A percentile compares a stretch with the other conserved stretches of the same genome.
Conservation (phyloP, 2,888 invertebrate genomes). For the Germaria angustata region DNA sequence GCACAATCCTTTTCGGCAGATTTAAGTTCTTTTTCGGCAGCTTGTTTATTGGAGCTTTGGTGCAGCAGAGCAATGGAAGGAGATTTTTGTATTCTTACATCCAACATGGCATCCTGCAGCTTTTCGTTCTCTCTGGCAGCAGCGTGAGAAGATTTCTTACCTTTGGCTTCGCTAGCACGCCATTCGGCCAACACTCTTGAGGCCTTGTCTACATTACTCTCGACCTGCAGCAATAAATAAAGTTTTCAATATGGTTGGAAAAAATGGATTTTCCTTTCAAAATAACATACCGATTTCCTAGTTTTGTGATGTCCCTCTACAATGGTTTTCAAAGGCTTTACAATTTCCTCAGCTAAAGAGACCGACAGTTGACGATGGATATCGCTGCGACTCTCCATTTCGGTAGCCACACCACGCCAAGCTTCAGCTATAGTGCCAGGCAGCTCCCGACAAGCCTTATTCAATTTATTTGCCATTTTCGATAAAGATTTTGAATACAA, state of each 20-base stretch:
- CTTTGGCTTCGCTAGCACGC: conserved; percentile 92
- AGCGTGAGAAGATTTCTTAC: conserved; percentile 92
- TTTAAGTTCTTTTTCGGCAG: conserved; percentile 79
- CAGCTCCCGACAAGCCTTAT: conserved; percentile 89
- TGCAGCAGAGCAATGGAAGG: conserved; percentile 79
- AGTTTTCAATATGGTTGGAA: background rate
- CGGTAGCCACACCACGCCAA: conserved; percentile 94
- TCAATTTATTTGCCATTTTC: conserved; percentile 91
- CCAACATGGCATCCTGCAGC: conserved; percentile 88
- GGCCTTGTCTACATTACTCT: conserved; percentile 91
- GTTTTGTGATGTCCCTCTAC: conserved; percentile 87
- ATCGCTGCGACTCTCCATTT: conserved; percentile 95
- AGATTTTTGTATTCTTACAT: conserved; percentile 81
- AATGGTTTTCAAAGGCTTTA: conserved; percentile 90
- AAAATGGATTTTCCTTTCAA: background rate
- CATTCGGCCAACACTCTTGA: conserved; percentile 90
- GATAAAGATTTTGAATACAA: conserved; percentile 94
- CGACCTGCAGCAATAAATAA: conserved; percentile 81
- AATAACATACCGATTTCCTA: conserved; percentile 84
- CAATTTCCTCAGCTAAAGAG: conserved; percentile 91
- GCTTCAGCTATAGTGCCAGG: conserved; percentile 91
- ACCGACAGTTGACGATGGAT: conserved; percentile 91
- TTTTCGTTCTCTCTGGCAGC: conserved; percentile 95
- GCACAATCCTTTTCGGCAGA: conserved; percentile 84
- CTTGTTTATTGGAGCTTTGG: conserved; percentile 77